Evolutionary conservation across 2,888 invertebrate species (phyloP), one percentile per base, ranked within the genome.

Genomic region (Heliothis peltigera): DNA sequence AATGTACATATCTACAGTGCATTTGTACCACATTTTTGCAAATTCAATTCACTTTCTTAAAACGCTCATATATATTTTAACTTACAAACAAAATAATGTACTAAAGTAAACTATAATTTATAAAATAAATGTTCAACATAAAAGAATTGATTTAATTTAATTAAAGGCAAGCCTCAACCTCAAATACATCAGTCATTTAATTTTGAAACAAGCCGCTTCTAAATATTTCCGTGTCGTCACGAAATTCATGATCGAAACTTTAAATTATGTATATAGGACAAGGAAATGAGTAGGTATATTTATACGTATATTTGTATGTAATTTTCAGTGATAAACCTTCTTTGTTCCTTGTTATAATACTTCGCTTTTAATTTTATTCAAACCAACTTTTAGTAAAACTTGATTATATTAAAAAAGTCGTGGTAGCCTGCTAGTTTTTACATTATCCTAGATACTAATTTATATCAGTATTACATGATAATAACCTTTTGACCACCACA

Each of bases 231-330:
- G 82, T 85, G 82, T 80, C 73, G 83, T 83, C 85, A 87, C 84
- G 86, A 80, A 84, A 83, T 83, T 77, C 78, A 80, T 83, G 84
- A 85, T 83, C 81, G 82, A 70, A 77, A 80, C 70, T 80, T 83
- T 87, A 89, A 87, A 82, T 89, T 89, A 89, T 89, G 89, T 89
- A 89, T 88, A 77, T 89, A 83, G 89, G 85, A 82, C 88, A 77
- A 80, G 83, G 81, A 85, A 83, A 75, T 73, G 75, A 80, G 80
- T 85, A 84, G 7, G 7, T 43, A 43, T 17, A 43, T 17, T 17
- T 21, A 77, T 82, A 77, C 76, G 42, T 55, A 51, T 86, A 85
- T 32, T 32, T 32, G 4, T 32, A 32, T 32, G 32, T 32, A 32
- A 12, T 77, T 81, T 72, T 48, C 64, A 55, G 35, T 47, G 5